Base-by-base conservation (phyloP, 2,113 vertebrate genomes). In the Chionis minor region DNA sequence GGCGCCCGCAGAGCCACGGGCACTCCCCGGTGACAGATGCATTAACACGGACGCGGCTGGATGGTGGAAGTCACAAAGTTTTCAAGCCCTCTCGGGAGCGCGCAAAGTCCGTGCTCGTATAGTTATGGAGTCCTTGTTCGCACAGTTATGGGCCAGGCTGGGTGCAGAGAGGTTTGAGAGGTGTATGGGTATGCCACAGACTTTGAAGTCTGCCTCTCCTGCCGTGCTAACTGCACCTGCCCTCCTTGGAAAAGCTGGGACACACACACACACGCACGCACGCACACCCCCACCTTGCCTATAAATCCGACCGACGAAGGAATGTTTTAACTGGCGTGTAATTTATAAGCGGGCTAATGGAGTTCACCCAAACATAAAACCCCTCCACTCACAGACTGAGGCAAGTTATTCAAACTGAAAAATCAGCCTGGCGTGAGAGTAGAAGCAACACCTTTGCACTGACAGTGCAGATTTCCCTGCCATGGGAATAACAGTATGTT, bases 221-320 rank as follows among this genome's bases (percentile, higher is more conserved):
- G 17, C 24, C 10, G 10, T 19, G 33, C 58, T 66, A n/a, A 18
- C 22, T 67, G 79, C 72, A 81, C 75, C 80, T 90, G 59, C 21
- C 52, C 28, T 51, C 28, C 52, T 71, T 71, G 80, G 72, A 67
- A 92, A 59, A 58, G 16, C 6, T 1, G 0, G 54, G 35, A 30
- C 24, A n/a, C 20, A 12, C 32, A 22, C 4, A 6, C 21, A 12
- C 32, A 22, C 4, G 5, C 21, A 12, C 4, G 4, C 22, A 51
- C 6, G n/a, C 28, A 17, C 11, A 38, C 5, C 22, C 11, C 30
- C 0, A 0, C 6, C 45, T 67, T 12, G 27, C 27, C 19, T 72
- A 69, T 61, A 65, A 51, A 90, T 63, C 79, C 58, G 62, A 38
- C 12, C 6, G 8, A 65, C 4, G 6, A 72, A 62, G 38, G 15